Evolutionary conservation across 92 coral and sea anemone species (phyloP), one percentile per base, ranked within the genome.

Genomic region (Umimayanthus chanpuru): DNA sequence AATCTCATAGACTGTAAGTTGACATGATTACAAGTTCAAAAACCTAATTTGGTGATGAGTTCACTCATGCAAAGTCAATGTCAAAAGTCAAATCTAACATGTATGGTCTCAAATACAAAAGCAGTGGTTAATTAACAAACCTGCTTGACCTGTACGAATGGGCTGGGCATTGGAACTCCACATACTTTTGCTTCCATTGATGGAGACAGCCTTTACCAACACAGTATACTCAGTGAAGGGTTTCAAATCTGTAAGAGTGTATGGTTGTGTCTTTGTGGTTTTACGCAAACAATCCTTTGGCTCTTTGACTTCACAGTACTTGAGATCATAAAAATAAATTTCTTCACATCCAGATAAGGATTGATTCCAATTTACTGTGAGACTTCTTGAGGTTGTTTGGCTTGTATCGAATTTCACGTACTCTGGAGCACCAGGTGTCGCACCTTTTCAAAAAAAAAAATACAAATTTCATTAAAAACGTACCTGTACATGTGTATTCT

Each of bases 381-480:
- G 85, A 21, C 53, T 81, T 39, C 73, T 81, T 32, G 85, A 11
- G 20, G 53, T 58, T 56, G 73, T 81, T 81, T 40, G 29, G 18
- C 73, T 81, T 81, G 73, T 21, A 23, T 61, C 32, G 53, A 81
- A 56, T 21, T 56, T 12, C 36, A 81, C 18, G 20, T 5, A 55
- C 38, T 6, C 6, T 30, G 85, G 85, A 30, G 0, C 80, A 4
- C 36, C 30, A 28, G 71, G 47, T 16, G 26, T 15, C 16, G 8
- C 29, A 28, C 44, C 53, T 75, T 36, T 81, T 28, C 55, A 16
- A 1, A 15, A 30, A 16, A 1, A 15, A 30, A 81, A 44, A 49
- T 12, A 73, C 29, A 16, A 53, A 53, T 32, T 32, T 32, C 36
- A 32, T 32, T 32, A 32, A 32, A 32, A 32, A 32, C 0, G 36